phyloP scores from a whole-genome alignment of 2,797 vertebrate genomes.

The Sciurus carolinensis region DNA sequence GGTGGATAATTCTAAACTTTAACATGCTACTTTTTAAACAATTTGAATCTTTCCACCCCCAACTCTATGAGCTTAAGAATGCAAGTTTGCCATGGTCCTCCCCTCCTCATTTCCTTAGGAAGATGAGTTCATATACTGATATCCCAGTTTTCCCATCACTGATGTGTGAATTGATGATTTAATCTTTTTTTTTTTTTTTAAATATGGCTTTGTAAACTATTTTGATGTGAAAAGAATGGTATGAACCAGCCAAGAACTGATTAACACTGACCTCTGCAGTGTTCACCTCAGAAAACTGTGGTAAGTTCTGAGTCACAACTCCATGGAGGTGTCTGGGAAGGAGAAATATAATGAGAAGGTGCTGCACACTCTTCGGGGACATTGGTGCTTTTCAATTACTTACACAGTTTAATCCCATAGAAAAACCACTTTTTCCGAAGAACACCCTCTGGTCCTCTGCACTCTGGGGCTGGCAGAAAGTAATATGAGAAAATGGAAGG shows the following conservation, averaged over 20 bases:
- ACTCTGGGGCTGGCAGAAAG: constrained; percentile 26
- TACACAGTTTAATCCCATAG: constrained; percentile 72
- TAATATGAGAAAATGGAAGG: constrained; percentile 54
- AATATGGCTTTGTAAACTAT: constrained; percentile 39
- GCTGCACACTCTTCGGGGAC: background rate
- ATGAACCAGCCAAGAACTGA: constrained; percentile 50
- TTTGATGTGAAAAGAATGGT: constrained; percentile 8
- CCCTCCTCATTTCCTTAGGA: background rate
- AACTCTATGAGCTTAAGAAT: background rate
- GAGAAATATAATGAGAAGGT: background rate
- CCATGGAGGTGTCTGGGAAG: background rate
- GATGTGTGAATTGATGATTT: background rate
- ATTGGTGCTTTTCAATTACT: constrained; percentile 78
- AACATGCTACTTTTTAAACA: background rate
- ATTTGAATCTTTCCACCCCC: background rate
- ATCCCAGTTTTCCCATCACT: background rate
- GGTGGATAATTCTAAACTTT: background rate
- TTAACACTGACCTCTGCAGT: background rate
- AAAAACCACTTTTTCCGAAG: constrained; percentile 69
- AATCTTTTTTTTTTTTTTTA: background rate
- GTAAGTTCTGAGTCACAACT: background rate
- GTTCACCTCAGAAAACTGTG: background rate
- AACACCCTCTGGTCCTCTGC: constrained; percentile 53
- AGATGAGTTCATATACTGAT: background rate
- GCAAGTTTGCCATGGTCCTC: background rate